Evolutionary conservation across 37 sponge, comb jelly and placozoan species (phyloP), one percentile per base, ranked within the genome.

Genomic region (Sycon ciliatum): DNA sequence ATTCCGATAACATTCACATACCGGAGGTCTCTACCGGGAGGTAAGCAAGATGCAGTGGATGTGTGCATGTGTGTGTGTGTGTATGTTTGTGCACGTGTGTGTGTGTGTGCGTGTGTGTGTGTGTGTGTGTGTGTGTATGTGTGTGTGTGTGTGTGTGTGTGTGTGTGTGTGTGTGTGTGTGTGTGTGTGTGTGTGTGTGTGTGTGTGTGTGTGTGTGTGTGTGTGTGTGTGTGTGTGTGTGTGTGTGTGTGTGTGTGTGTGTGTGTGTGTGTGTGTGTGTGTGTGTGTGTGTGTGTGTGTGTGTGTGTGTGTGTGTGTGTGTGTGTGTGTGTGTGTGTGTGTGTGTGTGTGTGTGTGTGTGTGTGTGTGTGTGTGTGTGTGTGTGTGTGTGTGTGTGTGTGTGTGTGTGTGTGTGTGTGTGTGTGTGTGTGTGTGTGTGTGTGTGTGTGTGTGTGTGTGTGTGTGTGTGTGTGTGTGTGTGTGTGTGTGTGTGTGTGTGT

Each of bases 31-130:
- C n/a, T n/a, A n/a, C n/a, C n/a, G n/a, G n/a, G n/a, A n/a, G n/a
- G n/a, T n/a, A n/a, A n/a, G n/a, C n/a, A n/a, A n/a, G n/a, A n/a
- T n/a, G n/a, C 9, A 24, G 63, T 28, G 32, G 9, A 13, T 18
- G 9, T 42, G 49, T 42, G 49, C 13, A 6, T 3, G 52, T 61
- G 74, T 64, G 32, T 28, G 33, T 61, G 32, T 75, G 71, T 79
- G 56, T 65, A 29, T 78, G 64, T 54, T 36, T 46, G 61, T 78
- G 71, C 69, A 38, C 28, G 61, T 71, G 58, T 70, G 78, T 71
- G 58, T 54, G 39, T 38, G 71, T 56, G 54, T 31, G 36, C 20
- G 31, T 30, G 68, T 67, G 68, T 67, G 35, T 31, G 35, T 67
- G 68, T 67, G 36, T 32, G 35, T 67, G 35, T 67, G 36, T 67